Evolutionary conservation across 2,888 invertebrate species (phyloP), one percentile per base, ranked within the genome.

Genomic region (Hydrotaea cyrtoneurina): DNA sequence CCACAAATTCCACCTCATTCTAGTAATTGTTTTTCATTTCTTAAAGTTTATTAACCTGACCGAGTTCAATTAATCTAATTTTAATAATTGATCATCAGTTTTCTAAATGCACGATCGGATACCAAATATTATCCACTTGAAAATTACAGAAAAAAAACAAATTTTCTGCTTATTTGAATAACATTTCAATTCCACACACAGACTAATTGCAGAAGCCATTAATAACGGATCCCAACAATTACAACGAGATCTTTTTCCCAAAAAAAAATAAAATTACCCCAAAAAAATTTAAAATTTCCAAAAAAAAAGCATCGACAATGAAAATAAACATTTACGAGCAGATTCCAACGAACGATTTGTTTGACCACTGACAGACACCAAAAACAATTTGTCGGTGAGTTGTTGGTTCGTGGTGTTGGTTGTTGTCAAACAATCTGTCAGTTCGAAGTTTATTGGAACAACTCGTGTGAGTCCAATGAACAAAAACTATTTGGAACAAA

Each of bases 341-440:
- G 23, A 69, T 46, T 69, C 46, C 69, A 69, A 23, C 46, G 19
- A 23, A 62, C n/a, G 31, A 62, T 31, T 31, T 31, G 17, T 23
- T 21, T 66, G 66, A 21, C 39, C 19, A 39, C 2, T 3, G 39
- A 8, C 36, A n/a, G 19, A 21, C 21, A 57, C 57, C 23, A 7
- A 2, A 2, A 13, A 4, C 23, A 21, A 11, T 59, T 59, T 26
- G 13, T 26, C 13, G 26, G 59, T 59, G 59, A 23, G 11, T 23
- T 3, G 23, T 23, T 23, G 10, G 23, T 23, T 23, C 23, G n/a
- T 62, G 31, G 31, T 31, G 62, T 15, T 80, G 73, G 69, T 78
- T 43, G 21, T 79, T 73, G 53, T 84, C 75, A 73, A 81, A 84
- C 76, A 79, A 77, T 53, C 66, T 79, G 78, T 77, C 80, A 72